These are phyloP conservation scores for Lepidotrigona ventralis DNA, from an alignment of 1,140 invertebrate genomes.

Conservation along the genomic window DNA sequence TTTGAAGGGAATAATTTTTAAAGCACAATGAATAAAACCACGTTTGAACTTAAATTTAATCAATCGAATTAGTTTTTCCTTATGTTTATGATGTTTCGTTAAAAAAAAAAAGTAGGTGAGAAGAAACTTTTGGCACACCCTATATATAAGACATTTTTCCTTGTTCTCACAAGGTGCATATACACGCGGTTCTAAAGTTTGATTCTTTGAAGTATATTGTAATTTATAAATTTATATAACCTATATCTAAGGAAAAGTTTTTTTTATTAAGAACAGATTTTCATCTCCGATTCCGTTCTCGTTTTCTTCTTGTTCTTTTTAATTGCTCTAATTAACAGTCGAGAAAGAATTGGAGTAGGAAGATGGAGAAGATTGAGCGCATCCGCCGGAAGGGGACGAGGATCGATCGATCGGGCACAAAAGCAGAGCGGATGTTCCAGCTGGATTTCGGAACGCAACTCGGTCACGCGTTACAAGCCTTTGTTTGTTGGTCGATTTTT, in stretches of 20 bases:
- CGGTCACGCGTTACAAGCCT: slow-evolving; percentile 40
- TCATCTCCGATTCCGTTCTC: background rate
- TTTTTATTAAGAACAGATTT: background rate
- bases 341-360: slow-evolving; percentile 1
- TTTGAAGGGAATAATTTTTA: too few relatives aligned
- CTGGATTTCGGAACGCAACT: slow-evolving; percentile 44
- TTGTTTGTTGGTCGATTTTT: background rate
- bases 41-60: too few relatives aligned
- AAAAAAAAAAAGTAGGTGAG: too few relatives aligned
- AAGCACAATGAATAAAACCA: too few relatives aligned
- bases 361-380: slow-evolving; percentile 28
- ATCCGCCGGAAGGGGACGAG: slow-evolving; percentile 22
- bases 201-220: background rate
- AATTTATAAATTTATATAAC: background rate
- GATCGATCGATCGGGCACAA: slow-evolving; percentile 52
- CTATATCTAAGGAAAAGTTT: background rate
- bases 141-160: background rate
- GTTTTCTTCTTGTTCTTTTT: background rate
- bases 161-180: background rate
- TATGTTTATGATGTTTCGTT: too few relatives aligned
- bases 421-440: slow-evolving; percentile 48
- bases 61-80: too few relatives aligned
- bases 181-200: too few relatives aligned
- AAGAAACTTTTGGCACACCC: too few relatives aligned
- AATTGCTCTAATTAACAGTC: slow-evolving; percentile 6